phyloP scores from a whole-genome alignment of 2,888 invertebrate genomes.

The Macrosoma leucophasiata region DNA sequence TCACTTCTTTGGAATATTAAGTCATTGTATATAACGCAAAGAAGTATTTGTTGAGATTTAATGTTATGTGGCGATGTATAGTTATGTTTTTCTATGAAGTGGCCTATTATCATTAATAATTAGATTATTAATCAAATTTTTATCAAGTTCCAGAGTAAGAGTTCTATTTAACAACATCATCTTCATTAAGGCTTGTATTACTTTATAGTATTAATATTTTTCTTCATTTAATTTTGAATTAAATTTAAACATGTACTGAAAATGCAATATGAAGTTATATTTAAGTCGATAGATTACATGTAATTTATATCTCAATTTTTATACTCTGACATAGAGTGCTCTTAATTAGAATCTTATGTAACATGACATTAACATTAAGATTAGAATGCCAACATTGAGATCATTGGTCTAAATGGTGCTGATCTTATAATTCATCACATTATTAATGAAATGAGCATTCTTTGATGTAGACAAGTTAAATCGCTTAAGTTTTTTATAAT shows the following conservation, averaged over 20 bases:
- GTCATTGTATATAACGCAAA: conserved; percentile 66
- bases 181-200: conserved; percentile 61
- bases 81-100: conserved; percentile 50
- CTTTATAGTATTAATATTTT: conserved; percentile 62
- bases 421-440: conserved; percentile 24
- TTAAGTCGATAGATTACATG: conserved; percentile 2
- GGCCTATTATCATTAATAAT: conserved; percentile 59
- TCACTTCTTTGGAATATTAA: conserved; percentile 58
- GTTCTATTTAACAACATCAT: conserved; percentile 59
- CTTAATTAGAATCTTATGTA: conserved; percentile 23
- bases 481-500: conserved; percentile 40
- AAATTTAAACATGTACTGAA: conserved; percentile 1
- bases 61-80: conserved; percentile 52
- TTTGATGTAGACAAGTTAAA: conserved; percentile 29
- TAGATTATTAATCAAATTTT: conserved; percentile 49
- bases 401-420: conserved; percentile 29
- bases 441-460: conserved; percentile 36
- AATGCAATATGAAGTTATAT: too few relatives aligned
- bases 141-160: conserved; percentile 57
- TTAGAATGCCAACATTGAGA: conserved; percentile 13
- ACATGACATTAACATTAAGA: conserved; percentile 28
- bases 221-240: conserved; percentile 33
- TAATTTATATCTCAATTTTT: too few relatives aligned
- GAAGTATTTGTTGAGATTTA: conserved; percentile 55
- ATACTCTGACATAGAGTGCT: conserved; percentile 29